Evolutionary conservation across 92 coral and sea anemone genomes (phyloP).

Genomic region (Micromussa lordhowensis): DNA sequence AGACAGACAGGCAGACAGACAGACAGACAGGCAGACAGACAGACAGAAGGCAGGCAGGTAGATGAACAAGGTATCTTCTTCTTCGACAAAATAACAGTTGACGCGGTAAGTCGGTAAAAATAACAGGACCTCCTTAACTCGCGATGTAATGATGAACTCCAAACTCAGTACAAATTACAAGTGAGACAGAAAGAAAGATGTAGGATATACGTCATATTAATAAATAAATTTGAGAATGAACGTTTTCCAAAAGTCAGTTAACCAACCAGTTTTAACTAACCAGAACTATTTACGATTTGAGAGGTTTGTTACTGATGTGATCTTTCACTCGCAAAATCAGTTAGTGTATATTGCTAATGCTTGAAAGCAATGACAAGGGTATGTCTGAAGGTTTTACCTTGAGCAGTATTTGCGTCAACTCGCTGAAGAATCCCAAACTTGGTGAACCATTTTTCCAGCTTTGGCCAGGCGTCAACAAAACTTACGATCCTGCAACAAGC

Average conservation of each 20-base stretch:
- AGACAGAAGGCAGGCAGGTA: too few species aligned
- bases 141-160: background rate
- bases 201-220: too few species aligned
- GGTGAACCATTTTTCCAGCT: conserved; percentile 95
- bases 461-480: conserved; percentile 95
- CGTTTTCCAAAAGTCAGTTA: background rate
- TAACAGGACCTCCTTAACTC: background rate
- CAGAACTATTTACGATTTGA: background rate
- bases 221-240: too few species aligned
- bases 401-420: conserved; percentile 76
- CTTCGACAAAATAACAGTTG: too few species aligned
- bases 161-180: background rate
- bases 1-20: too few species aligned
- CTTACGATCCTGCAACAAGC: conserved; percentile 78
- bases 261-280: background rate
- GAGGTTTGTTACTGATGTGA: background rate
- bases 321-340: too few species aligned
- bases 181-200: too few species aligned
- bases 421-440: conserved; percentile 85
- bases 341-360: too few species aligned
- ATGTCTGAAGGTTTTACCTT: conserved; percentile 56
- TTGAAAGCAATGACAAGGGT: background rate
- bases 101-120: background rate
- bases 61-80: too few species aligned
- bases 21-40: too few species aligned